These are phyloP conservation scores for Macroteleia sp. DNA, from an alignment of 2,888 invertebrate genomes.

Conservation along the genomic window DNA sequence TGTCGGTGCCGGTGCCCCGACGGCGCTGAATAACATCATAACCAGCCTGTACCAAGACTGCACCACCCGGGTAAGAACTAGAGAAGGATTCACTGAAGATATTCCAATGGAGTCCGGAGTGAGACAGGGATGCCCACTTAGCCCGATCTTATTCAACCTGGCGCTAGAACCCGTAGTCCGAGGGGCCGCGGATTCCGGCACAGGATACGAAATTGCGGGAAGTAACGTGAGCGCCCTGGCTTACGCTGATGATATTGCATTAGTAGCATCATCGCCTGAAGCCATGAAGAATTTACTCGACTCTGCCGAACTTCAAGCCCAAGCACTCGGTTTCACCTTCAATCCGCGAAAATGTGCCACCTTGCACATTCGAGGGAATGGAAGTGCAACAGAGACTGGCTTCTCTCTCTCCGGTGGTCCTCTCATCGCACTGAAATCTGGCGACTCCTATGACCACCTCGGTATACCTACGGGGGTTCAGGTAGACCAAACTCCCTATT, in stretches of 20 bases:
- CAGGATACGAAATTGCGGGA: constrained; percentile 34
- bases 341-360: constrained; percentile 73
- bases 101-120: constrained; percentile 70
- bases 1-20: constrained; percentile 34
- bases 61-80: constrained; percentile 38
- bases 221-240: constrained; percentile 22
- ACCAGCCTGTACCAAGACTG: constrained; percentile 53
- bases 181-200: neutral
- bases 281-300: constrained; percentile 61
- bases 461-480: constrained; percentile 46
- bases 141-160: constrained; percentile 26
- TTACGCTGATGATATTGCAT: constrained; percentile 56
- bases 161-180: constrained; percentile 69
- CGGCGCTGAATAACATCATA: constrained; percentile 40
- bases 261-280: constrained; percentile 24
- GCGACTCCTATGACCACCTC: neutral
- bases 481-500: constrained; percentile 54
- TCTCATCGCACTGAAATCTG: no score
- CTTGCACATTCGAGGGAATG: constrained; percentile 63
- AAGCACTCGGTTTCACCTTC: constrained; percentile 68
- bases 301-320: constrained; percentile 30
- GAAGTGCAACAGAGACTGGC: neutral
- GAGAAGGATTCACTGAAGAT: constrained; percentile 45
- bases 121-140: constrained; percentile 76
- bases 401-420: neutral